phyloP scores from a whole-genome alignment of 1,140 invertebrate species.

The Drosophila mauritiana region DNA sequence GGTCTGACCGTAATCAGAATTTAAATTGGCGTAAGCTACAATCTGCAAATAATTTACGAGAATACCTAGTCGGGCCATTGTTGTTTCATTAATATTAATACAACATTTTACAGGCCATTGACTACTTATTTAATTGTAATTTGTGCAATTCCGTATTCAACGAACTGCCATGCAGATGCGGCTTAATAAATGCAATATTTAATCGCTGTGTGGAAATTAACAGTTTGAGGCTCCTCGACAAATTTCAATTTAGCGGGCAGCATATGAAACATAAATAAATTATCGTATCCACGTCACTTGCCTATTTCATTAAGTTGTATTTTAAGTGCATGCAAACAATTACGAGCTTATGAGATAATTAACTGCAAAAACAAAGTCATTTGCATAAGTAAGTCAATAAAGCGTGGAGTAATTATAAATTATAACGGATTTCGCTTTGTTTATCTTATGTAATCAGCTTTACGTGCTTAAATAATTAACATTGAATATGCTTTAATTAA shows the following conservation, averaged over 20 bases:
- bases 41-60: slow-evolving; percentile 44
- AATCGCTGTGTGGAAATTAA: slow-evolving; percentile 39
- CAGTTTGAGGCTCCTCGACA: slow-evolving; percentile 31
- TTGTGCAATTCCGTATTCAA: slow-evolving; percentile 7
- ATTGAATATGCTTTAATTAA: slow-evolving; percentile 56
- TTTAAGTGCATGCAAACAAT: slow-evolving; percentile 48
- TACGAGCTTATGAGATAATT: slow-evolving; percentile 64
- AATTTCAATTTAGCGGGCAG: slow-evolving; percentile 28
- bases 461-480: slow-evolving; percentile 63
- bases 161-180: slow-evolving; percentile 2
- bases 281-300: slow-evolving; percentile 9
- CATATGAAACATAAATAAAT: slow-evolving; percentile 39
- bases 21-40: slow-evolving; percentile 38
- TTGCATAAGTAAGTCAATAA: slow-evolving; percentile 74
- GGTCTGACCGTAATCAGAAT: slow-evolving; percentile 29
- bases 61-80: slow-evolving; percentile 23
- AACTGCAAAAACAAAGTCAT: slow-evolving; percentile 59
- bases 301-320: slow-evolving; percentile 25
- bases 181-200: slow-evolving; percentile 27
- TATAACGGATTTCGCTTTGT: slow-evolving; percentile 59
- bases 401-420: slow-evolving; percentile 65
- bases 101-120: slow-evolving; percentile 51
- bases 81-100: slow-evolving; percentile 63
- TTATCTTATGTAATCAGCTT: slow-evolving; percentile 64
- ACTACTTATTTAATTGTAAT: slow-evolving; percentile 45